phyloP scores from a whole-genome alignment of 2,797 vertebrate genomes.

The Oceanodroma leucorhoa region DNA sequence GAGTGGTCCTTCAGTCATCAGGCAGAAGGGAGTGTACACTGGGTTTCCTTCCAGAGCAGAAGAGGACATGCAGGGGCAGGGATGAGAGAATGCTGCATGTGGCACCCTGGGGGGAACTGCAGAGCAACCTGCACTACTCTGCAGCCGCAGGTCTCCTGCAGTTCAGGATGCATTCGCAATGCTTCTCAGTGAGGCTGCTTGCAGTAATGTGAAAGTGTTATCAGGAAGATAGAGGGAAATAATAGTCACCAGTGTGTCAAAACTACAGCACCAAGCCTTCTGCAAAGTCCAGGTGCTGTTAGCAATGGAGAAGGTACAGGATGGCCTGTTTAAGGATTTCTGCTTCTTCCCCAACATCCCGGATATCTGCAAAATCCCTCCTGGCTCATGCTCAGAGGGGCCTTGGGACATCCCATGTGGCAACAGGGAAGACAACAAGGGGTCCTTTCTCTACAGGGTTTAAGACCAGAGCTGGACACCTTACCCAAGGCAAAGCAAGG shows the following conservation, averaged over 20 bases:
- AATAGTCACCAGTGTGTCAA: not conserved
- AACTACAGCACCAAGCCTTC: not conserved
- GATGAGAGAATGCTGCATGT: rapidly evolving
- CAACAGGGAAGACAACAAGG: not conserved
- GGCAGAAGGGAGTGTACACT: rapidly evolving
- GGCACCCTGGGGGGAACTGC: rapidly evolving
- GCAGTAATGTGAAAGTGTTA: not conserved
- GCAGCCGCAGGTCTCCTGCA: not conserved
- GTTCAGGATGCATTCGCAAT: not conserved
- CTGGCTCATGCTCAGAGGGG: not conserved
- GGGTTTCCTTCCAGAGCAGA: not conserved
- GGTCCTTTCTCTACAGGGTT: not conserved
- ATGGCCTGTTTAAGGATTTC: not conserved
- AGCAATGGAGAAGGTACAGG: not conserved
- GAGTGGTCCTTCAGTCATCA: rapidly evolving
- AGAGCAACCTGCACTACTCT: not conserved
- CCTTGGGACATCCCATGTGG: not conserved
- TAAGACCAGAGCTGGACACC: not conserved
- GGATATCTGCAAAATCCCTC: not conserved
- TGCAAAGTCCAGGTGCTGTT: not conserved
- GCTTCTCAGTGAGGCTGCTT: not conserved
- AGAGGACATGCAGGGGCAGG: rapidly evolving
- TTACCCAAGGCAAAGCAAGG: not conserved
- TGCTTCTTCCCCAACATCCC: not conserved
- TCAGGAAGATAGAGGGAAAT: not conserved